Conservation (phyloP, 2,797 vertebrate genomes). For the Halcyon leucocephala region DNA sequence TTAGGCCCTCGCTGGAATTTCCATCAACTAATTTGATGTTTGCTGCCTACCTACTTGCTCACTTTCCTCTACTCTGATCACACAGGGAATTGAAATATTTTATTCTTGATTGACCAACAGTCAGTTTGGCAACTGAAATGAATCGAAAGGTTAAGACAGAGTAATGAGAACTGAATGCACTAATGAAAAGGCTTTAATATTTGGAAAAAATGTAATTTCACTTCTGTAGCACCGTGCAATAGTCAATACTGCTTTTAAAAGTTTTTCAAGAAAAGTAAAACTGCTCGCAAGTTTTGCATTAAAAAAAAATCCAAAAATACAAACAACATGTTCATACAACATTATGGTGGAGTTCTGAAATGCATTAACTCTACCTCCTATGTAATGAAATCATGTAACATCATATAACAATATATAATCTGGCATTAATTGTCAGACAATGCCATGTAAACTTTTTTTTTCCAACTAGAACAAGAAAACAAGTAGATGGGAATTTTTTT, state of each 20-base stretch:
- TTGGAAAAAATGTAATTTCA: background rate
- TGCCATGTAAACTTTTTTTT: background rate
- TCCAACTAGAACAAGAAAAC: background rate
- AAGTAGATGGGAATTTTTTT: background rate
- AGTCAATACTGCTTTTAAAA: background rate
- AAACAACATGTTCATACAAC: background rate
- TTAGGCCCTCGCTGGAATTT: background rate
- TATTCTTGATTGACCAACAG: background rate
- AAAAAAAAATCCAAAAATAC: background rate
- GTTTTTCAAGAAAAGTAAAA: background rate
- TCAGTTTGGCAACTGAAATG: background rate
- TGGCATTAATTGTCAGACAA: background rate
- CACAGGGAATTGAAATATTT: background rate
- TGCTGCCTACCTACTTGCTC: background rate
- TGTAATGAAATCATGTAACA: background rate
- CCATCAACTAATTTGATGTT: background rate
- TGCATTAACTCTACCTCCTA: background rate
- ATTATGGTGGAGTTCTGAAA: background rate
- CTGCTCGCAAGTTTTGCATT: background rate
- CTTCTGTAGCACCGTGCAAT: background rate
- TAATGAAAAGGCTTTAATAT: background rate
- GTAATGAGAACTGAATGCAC: background rate
- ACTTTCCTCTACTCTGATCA: background rate
- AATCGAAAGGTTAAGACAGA: background rate
- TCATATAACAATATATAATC: background rate